Conservation (phyloP, 2,113 vertebrate species). For the Sapajus apella region DNA sequence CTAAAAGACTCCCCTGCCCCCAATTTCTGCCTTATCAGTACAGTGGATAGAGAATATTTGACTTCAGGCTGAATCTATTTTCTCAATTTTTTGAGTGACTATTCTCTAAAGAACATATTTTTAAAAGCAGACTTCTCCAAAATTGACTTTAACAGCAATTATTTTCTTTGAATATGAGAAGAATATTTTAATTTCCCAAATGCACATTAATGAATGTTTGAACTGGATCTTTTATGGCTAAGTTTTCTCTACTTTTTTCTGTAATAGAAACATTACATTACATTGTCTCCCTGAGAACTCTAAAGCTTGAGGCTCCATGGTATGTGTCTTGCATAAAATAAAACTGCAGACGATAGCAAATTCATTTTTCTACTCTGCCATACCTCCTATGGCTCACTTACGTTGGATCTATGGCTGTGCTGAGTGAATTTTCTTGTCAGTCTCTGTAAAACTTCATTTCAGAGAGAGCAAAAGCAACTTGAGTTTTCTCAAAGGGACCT, state of each 20-base stretch:
- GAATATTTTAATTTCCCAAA: constrained; percentile 61
- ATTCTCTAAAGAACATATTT: constrained; percentile 58
- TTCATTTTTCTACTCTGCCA: background rate
- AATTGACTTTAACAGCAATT: constrained; percentile 53
- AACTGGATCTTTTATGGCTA: background rate
- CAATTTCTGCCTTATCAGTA: constrained; percentile 36
- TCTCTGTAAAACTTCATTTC: background rate
- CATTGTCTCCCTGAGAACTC: background rate
- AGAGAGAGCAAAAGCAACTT: background rate
- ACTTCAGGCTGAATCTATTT: constrained; percentile 51
- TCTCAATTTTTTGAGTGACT: constrained; percentile 36
- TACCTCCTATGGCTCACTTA: background rate
- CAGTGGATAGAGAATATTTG: constrained; percentile 32
- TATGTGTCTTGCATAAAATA: background rate
- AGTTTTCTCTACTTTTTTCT: background rate
- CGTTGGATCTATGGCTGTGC: background rate
- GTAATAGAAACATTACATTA: background rate
- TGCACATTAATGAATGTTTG: constrained; percentile 30
- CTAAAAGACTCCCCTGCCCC: fast-evolving
- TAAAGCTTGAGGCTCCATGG: background rate
- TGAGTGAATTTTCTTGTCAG: background rate
- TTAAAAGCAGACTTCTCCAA: constrained; percentile 68
- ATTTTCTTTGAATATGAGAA: constrained; percentile 67
- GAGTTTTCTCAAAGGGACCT: background rate
- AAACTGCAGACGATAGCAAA: background rate